Base-by-base conservation (phyloP, 1,140 invertebrate genomes). In the Drosophila varians region DNA sequence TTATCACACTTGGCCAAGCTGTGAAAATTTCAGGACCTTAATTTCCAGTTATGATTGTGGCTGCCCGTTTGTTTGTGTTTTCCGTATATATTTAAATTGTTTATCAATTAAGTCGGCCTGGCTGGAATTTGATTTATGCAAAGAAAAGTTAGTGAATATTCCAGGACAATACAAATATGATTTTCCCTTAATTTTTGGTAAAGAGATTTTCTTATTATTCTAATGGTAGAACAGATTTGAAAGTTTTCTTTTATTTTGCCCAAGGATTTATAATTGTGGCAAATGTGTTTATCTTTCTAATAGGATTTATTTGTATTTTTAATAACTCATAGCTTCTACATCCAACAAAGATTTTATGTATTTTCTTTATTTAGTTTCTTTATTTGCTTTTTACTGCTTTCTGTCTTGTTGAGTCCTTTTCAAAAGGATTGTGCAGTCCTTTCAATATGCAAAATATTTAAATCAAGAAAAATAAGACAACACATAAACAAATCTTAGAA, bases 81-180 rank as follows among this genome's bases (percentile, higher is more conserved):
- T 9, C 9, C 9, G 2, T 31, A 9, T 11, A 3, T 4, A 19
- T 12, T n/a, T 14, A 3, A 12, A 56, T 64, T 25, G 12, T 18
- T 62, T 64, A 46, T 48, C 61, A 65, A 65, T 65, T 62, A 65
- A 51, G 16, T 64, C 4, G 8, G 19, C 7, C 14, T 36, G 34
- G 6, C 34, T 12, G 34, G 6, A 40, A 14, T 40, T 40, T 18
- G 16, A 42, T 42, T 16, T 18, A 9, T 42, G 16, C 38, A 8
- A 5, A 18, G 28, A 31, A 11, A 21, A 21, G 21, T 21, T 2
- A 21, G 21, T n/a, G 21, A 21, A 21, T 21, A 2, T 4, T 4
- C 2, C 21, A 21, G 4, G 21, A 21, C 21, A 21, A 2, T 4
- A 21, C 2, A 21, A 21, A 2, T 21, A 21, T 21, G 21, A n/a